phyloP scores from a whole-genome alignment of 2,113 vertebrate species.

The Pionites leucogaster region DNA sequence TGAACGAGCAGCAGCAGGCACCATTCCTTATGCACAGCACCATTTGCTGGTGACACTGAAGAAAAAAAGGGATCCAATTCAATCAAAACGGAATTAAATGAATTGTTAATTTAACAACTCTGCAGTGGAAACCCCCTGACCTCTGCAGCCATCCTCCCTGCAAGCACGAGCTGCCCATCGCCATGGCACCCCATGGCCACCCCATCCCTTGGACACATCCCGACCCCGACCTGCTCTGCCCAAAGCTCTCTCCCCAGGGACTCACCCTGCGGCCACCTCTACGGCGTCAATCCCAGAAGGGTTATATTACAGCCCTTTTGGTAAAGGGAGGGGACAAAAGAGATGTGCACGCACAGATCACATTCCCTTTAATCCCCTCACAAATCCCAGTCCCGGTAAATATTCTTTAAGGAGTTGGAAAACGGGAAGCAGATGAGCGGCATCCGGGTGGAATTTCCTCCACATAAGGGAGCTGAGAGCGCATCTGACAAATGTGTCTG shows the following conservation, averaged over 20 bases:
- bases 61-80: not conserved
- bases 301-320: not conserved
- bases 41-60: not conserved
- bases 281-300: not conserved
- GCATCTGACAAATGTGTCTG: not conserved
- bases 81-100: constrained; percentile 48
- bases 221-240: accelerated
- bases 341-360: not conserved
- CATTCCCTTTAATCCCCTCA: not conserved
- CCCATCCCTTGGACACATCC: not conserved
- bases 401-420: not conserved
- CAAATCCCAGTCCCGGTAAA: not conserved
- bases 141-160: not conserved
- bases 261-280: not conserved
- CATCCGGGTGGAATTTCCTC: not conserved
- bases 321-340: not conserved
- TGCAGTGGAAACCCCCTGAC: not conserved
- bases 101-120: constrained; percentile 30
- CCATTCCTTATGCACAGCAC: constrained; percentile 33
- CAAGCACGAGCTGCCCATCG: not conserved
- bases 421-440: not conserved
- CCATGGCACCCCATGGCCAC: not conserved
- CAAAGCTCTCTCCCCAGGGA: not conserved
- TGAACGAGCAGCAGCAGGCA: not conserved
- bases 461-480: not conserved